Evolutionary conservation across 2,113 vertebrate species (phyloP).

Genomic region (Lathamus discolor): DNA sequence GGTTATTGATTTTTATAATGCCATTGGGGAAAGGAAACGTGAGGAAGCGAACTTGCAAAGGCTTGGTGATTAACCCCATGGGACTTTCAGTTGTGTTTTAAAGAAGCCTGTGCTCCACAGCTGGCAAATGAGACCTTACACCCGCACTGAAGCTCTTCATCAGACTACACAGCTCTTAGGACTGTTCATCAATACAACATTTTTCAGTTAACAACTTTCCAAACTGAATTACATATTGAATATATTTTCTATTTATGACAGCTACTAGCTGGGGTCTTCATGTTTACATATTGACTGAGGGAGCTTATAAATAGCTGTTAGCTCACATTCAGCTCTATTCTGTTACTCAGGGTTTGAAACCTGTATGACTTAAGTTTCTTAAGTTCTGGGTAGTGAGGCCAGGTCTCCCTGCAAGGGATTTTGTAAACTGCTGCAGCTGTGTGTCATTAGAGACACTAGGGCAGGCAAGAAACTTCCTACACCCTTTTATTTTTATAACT

Average conservation of each 20-base stretch:
- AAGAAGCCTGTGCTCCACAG: not conserved
- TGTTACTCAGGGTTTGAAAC: not conserved
- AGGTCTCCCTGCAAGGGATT: not conserved
- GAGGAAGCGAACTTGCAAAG: not conserved
- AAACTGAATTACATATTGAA: not conserved
- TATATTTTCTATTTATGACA: not conserved
- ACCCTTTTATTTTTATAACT: not conserved
- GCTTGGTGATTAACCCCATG: not conserved
- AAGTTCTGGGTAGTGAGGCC: not conserved
- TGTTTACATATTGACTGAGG: not conserved
- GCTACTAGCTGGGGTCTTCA: not conserved
- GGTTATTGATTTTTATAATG: not conserved
- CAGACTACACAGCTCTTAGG: not conserved
- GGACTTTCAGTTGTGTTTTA: not conserved
- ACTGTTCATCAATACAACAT: not conserved
- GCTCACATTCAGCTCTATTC: not conserved
- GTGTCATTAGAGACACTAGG: not conserved
- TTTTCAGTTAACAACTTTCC: not conserved
- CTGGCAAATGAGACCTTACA: not conserved
- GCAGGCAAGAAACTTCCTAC: not conserved
- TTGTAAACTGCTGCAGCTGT: not conserved
- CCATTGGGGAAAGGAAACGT: not conserved
- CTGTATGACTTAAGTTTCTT: not conserved
- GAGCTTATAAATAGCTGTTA: not conserved
- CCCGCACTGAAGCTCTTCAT: not conserved